Evolutionary conservation across 2,113 vertebrate species (phyloP).

Genomic region (Tichodroma muraria): DNA sequence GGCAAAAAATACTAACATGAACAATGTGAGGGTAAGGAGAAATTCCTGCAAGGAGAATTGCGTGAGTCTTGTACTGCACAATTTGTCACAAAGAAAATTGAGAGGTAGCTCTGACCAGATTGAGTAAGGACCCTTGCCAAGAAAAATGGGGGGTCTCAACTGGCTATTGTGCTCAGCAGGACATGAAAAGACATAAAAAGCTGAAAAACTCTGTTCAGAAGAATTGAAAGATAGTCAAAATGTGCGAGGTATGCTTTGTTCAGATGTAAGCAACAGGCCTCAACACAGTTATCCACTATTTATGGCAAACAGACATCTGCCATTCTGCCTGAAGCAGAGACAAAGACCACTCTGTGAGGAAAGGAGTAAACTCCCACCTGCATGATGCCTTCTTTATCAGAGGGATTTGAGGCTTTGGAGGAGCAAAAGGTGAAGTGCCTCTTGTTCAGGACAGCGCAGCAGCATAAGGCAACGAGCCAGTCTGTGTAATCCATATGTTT

Average conservation of each 20-base stretch:
- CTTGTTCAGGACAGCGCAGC: neutral
- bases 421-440: neutral
- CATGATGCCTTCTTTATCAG: neutral
- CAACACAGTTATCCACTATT: rapidly evolving
- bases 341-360: neutral
- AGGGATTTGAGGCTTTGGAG: neutral
- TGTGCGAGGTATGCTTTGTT: rapidly evolving
- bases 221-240: neutral
- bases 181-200: neutral
- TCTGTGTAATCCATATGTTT: neutral
- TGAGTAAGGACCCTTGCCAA: neutral
- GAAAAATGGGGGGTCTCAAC: neutral
- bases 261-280: neutral
- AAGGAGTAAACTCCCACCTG: neutral
- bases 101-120: neutral
- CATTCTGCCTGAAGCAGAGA: neutral
- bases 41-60: neutral
- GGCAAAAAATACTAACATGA: neutral
- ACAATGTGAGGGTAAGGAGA: neutral
- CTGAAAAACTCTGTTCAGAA: neutral
- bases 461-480: neutral
- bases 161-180: neutral
- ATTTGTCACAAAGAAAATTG: neutral
- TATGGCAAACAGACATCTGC: neutral
- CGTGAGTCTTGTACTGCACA: neutral